These are phyloP conservation scores for Plagodis pulveraria DNA, from an alignment of 2,888 invertebrate genomes.

Conservation along the genomic window DNA sequence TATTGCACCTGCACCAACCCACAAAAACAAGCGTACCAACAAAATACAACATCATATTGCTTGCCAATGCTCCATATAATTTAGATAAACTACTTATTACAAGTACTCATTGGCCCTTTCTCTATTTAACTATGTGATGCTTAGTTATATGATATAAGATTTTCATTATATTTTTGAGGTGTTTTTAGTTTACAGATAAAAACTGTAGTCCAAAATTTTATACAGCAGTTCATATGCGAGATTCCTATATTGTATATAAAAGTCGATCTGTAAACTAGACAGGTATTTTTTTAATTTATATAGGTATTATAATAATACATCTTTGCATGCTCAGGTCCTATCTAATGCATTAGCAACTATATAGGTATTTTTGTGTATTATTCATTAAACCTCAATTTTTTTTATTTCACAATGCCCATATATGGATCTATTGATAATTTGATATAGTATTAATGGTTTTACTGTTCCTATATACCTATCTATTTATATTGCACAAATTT, in stretches of 20 bases:
- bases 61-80: constrained; percentile 44
- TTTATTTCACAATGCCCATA: too few relatives aligned
- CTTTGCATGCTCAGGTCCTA: not conserved
- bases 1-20: constrained; percentile 33
- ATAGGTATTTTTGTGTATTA: too few relatives aligned
- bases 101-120: constrained; percentile 65
- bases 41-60: constrained; percentile 46
- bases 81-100: constrained; percentile 47
- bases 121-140: constrained; percentile 53
- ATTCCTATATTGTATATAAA: too few relatives aligned
- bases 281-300: not conserved
- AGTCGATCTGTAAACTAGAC: not conserved
- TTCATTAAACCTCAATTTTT: too few relatives aligned
- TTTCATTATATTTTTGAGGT: constrained; percentile 25
- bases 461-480: too few relatives aligned
- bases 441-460: too few relatives aligned
- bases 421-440: too few relatives aligned
- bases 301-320: too few relatives aligned
- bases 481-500: too few relatives aligned
- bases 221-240: too few relatives aligned
- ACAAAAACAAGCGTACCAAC: constrained; percentile 48
- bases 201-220: too few relatives aligned
- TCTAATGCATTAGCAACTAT: not conserved
- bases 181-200: constrained; percentile 38
- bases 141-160: constrained; percentile 52